Conservation (phyloP, 1,140 invertebrate genomes). For the Harlomillsia oculata region DNA sequence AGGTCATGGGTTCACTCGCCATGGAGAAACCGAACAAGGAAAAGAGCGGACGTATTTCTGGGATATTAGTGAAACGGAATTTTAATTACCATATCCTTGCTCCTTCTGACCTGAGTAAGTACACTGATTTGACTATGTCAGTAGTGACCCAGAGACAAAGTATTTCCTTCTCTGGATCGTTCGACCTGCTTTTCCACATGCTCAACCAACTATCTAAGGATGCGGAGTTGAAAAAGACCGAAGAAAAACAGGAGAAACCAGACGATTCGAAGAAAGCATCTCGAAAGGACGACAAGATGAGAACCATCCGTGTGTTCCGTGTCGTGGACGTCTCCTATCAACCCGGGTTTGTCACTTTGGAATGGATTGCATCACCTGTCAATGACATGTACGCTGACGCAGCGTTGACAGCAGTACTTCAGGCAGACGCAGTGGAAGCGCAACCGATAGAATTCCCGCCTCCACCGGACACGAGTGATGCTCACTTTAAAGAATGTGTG, state of each 20-base stretch:
- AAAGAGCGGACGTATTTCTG: slow-evolving; percentile 59
- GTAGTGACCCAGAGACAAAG: slow-evolving; percentile 84
- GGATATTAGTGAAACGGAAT: slow-evolving; percentile 91
- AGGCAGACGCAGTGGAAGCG: slow-evolving; percentile 53
- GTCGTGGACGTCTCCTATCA: slow-evolving; percentile 75
- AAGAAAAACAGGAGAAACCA: too few species aligned
- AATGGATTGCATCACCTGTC: slow-evolving; percentile 89
- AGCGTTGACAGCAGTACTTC: slow-evolving; percentile 69
- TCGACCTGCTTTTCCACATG: slow-evolving; percentile 69
- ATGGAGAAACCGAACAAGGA: slow-evolving; percentile 67
- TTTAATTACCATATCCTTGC: slow-evolving; percentile 96
- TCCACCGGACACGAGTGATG: slow-evolving; percentile 61
- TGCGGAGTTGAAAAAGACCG: slow-evolving; percentile 63
- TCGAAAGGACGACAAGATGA: slow-evolving; percentile 53
- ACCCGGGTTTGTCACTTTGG: slow-evolving; percentile 69
- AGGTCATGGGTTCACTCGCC: slow-evolving; percentile 86
- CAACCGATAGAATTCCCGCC: slow-evolving; percentile 51
- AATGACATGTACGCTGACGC: slow-evolving; percentile 98
- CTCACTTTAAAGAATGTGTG: slow-evolving; percentile 83
- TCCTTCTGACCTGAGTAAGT: slow-evolving; percentile 83
- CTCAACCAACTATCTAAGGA: slow-evolving; percentile 72
- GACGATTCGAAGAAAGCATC: too few species aligned
- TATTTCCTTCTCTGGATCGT: slow-evolving; percentile 70
- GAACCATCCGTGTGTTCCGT: slow-evolving; percentile 59
- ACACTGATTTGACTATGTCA: slow-evolving; percentile 90